Conservation (phyloP, 1,140 invertebrate species). For the Meloidogyne hapla region DNA sequence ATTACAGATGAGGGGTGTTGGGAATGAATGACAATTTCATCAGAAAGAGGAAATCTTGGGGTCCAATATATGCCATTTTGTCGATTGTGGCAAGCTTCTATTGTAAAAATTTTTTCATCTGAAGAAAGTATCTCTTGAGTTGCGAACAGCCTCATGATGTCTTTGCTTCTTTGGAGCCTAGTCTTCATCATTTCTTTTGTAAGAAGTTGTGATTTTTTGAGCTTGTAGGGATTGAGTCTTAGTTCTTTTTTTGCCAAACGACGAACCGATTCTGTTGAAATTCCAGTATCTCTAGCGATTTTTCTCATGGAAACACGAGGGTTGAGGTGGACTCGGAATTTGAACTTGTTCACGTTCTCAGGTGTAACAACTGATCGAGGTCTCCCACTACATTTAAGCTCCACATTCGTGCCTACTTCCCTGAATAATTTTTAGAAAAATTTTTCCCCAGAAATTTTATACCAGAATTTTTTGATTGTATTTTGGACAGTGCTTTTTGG, state of each 20-base stretch:
- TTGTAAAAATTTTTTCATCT: conserved; percentile 2
- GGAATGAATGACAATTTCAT: no score
- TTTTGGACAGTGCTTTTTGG: no score
- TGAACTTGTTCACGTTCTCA: not conserved
- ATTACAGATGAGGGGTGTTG: no score
- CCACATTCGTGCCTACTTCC: not conserved
- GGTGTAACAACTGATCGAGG: not conserved
- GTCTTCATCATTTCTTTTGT: no score
- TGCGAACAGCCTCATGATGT: no score
- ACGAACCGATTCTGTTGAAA: not conserved
- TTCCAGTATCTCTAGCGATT: not conserved
- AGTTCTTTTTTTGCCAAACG: not conserved
- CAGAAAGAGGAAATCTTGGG: not conserved
- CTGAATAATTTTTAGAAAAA: not conserved
- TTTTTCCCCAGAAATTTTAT: no score
- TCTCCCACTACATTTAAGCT: not conserved
- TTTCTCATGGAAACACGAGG: not conserved
- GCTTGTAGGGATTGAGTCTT: conserved; percentile 4
- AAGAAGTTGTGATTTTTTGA: not conserved
- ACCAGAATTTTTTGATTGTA: no score
- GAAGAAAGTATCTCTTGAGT: not conserved
- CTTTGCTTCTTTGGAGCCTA: no score
- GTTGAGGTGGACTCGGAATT: not conserved
- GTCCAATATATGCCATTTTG: conserved; percentile 9
- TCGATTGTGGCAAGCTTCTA: not conserved